phyloP scores from a whole-genome alignment of 2,888 invertebrate genomes.

The Apoda limacodes region DNA sequence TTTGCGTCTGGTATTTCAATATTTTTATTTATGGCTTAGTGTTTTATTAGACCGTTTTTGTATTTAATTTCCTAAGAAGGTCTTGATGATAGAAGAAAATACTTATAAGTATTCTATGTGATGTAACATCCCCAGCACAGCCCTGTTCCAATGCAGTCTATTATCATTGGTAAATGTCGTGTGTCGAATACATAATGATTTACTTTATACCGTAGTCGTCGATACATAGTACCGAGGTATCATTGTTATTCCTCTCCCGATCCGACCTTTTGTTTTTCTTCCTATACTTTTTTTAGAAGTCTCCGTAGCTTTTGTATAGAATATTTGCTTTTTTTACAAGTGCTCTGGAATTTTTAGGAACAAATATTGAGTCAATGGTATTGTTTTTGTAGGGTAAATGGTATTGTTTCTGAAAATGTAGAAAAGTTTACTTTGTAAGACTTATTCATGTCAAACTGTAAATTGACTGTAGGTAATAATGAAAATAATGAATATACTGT shows the following conservation, averaged over 20 bases:
- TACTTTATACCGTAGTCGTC: constrained; percentile 33
- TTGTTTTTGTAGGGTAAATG: constrained; percentile 30
- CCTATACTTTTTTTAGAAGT: constrained; percentile 41
- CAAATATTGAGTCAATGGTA: constrained; percentile 45
- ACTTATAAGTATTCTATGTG: no score
- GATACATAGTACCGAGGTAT: constrained; percentile 28
- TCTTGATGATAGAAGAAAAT: no score
- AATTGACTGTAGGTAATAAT: no score
- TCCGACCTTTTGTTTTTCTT: constrained; percentile 48
- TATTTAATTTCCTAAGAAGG: no score
- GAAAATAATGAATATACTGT: no score
- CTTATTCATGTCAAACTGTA: not conserved
- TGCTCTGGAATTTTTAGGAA: constrained; percentile 46
- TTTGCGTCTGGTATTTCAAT: not conserved
- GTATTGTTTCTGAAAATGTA: not conserved
- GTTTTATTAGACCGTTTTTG: no score
- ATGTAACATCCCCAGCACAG: constrained; percentile 24
- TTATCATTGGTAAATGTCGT: constrained; percentile 39
- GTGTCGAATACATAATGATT: constrained; percentile 54
- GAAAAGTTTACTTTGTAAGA: not conserved
- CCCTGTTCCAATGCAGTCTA: constrained; percentile 29
- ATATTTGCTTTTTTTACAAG: constrained; percentile 62
- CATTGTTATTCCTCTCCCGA: constrained; percentile 42
- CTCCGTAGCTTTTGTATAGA: constrained; percentile 42
- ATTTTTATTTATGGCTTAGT: not conserved